Evolutionary conservation across 2,113 vertebrate species (phyloP), one percentile per base, ranked within the genome.

Genomic region (Campylorhamphus procurvoides): DNA sequence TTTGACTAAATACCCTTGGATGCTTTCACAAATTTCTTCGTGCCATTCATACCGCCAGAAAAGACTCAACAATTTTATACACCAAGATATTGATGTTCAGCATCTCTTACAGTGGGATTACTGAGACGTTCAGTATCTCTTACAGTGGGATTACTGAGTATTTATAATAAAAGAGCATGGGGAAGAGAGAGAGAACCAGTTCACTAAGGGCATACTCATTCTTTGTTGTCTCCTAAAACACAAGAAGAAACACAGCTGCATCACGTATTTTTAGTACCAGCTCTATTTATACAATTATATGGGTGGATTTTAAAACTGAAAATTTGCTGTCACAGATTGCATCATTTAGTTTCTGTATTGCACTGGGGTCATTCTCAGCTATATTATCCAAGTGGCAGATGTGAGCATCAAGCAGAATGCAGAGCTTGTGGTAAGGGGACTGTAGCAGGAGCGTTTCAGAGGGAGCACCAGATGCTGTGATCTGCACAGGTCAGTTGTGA

Each of bases 221-320:
- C 55, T 94, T 89, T 69, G 52, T 50, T 95, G 50, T 29, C 53
- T 95, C 59, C 58, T 89, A 90, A 96, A 96, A 80, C 33, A 95
- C 5, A 27, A 93, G 92, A 97, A 82, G 83, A 96, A 97, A 97
- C 73, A 97, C 92, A 72, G 53, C 44, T 92, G 52, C 84, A 39
- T 63, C 69, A 37, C 66, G 29, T 68, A 81, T 68, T 90, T 93
- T 90, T 93, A 94, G 82, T 84, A 67, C 35, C 25, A 68, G 37
- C 17, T 84, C 31, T 82, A 75, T 76, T 84, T 86, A 56, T 49
- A 40, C 37, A 72, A 72, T 52, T 23, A 81, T 52, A 64, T 17
- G 53, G 39, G 28, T 81, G 64, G 16, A 68, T 89, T 83, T 90
- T 56, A 58, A 82, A 92, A 72, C 56, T 75, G 55, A 78, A 74